Base-by-base conservation (phyloP, 2,888 invertebrate species). In the Drosophila helvetica region DNA sequence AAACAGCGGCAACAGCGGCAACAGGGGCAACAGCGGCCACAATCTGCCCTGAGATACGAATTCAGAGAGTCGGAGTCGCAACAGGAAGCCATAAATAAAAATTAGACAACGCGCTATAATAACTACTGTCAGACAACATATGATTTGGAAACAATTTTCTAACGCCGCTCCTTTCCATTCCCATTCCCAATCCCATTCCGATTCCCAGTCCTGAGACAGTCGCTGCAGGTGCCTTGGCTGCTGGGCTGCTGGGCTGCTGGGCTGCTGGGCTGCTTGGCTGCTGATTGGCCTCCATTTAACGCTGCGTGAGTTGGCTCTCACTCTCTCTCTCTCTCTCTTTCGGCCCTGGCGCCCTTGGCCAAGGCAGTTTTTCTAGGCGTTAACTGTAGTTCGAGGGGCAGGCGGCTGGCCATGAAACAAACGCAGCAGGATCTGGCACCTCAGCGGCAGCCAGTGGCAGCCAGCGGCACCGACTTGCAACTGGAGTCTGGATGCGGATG, bases 11-110 rank as follows among this genome's bases (percentile, higher is more conserved):
- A 10, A 59, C 61, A 61, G 38, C 50, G 46, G 60, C 48, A 61
- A 6, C 5, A 18, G n/a, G n/a, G n/a, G n/a, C n/a, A n/a, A 64
- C 17, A n/a, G n/a, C 8, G 51, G 51, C 68, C 38, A 51, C 56
- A 55, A 67, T 66, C 69, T 68, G 67, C 58, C 67, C 70, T 45
- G 63, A 47, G 45, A 48, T 67, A 67, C 68, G 38, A 46, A 55
- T 19, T 4, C 22, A 10, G 33, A 10, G 33, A 27, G 27, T 25
- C 10, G 25, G 48, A 43, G 38, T 46, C 33, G 15, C 50, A 68
- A 74, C 84, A 87, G 85, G 89, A 86, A 86, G 79, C 79, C 77
- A 88, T 86, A 86, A 86, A 86, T 86, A 86, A 89, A 79, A 79
- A 79, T 84, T 77, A 80, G 89, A 87, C 85, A 80, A 70, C 64